These are phyloP conservation scores for Pseudomyrmex dendroicus DNA, from an alignment of 1,140 invertebrate genomes.

Conservation along the genomic window DNA sequence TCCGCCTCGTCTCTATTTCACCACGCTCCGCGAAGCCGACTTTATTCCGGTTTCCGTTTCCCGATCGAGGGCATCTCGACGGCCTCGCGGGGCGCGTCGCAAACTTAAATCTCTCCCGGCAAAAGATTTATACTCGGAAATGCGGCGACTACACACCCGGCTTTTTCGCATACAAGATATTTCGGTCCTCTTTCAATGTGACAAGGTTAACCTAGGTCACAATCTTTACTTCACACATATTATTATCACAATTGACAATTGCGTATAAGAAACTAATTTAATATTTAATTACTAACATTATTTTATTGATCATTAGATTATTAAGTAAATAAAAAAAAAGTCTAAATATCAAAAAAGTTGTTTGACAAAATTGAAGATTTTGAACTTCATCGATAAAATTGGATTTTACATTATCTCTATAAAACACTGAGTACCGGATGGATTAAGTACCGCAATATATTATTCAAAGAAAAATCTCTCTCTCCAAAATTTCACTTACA, in stretches of 20 bases:
- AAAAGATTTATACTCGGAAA: slow-evolving; percentile 58
- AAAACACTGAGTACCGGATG: no score
- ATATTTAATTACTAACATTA: neutral
- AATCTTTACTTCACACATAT: neutral
- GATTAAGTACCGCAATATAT: no score
- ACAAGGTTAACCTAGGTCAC: slow-evolving; percentile 10
- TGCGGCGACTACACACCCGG: slow-evolving; percentile 2
- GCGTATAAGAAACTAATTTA: neutral
- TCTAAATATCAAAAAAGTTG: neutral
- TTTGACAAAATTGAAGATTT: neutral
- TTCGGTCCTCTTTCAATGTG: neutral
- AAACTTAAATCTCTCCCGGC: slow-evolving; percentile 67
- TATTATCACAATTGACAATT: neutral
- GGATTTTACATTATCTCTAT: no score
- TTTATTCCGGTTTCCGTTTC: slow-evolving; percentile 63
- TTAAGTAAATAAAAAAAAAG: neutral
- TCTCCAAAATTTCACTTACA: neutral
- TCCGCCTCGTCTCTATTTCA: slow-evolving; percentile 46
- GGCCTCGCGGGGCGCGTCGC: neutral
- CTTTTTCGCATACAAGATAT: slow-evolving; percentile 15
- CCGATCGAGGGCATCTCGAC: slow-evolving; percentile 23
- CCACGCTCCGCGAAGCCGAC: slow-evolving; percentile 33
- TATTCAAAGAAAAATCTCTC: no score
- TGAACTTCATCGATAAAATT: neutral
- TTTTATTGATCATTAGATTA: neutral